These are phyloP conservation scores for Carcina quercana DNA, from an alignment of 2,888 invertebrate species.

Conservation along the genomic window DNA sequence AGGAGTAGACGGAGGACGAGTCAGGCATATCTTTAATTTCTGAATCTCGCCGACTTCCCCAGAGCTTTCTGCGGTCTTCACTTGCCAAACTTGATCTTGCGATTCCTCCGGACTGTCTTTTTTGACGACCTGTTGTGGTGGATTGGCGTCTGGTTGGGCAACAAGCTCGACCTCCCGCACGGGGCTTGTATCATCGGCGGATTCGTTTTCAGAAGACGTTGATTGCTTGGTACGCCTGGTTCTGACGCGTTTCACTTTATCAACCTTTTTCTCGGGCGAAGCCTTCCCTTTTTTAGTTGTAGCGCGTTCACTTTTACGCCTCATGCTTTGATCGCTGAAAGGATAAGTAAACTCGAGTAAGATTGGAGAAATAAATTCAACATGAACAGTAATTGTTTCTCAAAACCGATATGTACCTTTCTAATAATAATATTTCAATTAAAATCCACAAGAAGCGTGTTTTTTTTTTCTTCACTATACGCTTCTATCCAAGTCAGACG, in stretches of 20 bases:
- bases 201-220: conserved; percentile 70
- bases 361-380: too few relatives aligned
- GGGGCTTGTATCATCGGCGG: conserved; percentile 48
- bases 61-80: conserved; percentile 62
- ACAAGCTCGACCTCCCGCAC: conserved; percentile 30
- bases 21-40: conserved; percentile 77
- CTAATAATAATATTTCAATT: too few relatives aligned
- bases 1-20: conserved; percentile 71
- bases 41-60: conserved; percentile 75
- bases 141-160: conserved; percentile 34
- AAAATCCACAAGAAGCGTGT: too few relatives aligned
- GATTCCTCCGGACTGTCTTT: conserved; percentile 50
- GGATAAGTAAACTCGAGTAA: too few relatives aligned
- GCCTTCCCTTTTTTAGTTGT: conserved; percentile 76
- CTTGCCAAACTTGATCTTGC: conserved; percentile 69
- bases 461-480: too few relatives aligned
- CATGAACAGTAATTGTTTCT: too few relatives aligned
- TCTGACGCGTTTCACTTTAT: conserved; percentile 69
- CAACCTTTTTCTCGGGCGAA: conserved; percentile 77
- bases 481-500: too few relatives aligned
- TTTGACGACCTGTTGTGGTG: conserved; percentile 38
- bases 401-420: too few relatives aligned
- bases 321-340: conserved; percentile 78
- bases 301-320: conserved; percentile 84
- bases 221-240: conserved; percentile 73